Percentiles rank a stretch among this genome's conserved stretches.
phyloP scores from a whole-genome alignment of 2,797 vertebrate species.

The Babyrousa celebensis region DNA sequence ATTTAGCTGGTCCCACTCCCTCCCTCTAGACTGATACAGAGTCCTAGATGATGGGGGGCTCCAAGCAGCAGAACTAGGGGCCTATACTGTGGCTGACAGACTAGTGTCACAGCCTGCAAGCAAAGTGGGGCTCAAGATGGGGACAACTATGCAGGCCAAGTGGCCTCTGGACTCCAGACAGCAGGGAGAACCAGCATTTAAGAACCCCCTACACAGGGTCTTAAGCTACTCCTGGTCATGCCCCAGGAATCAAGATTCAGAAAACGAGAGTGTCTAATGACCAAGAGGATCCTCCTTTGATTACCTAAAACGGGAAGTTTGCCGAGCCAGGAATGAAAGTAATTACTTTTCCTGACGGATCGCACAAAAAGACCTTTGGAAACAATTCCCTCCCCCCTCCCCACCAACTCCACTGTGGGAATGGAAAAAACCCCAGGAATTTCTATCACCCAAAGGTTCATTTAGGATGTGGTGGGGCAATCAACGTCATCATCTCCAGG shows the following conservation, averaged over 20 bases:
- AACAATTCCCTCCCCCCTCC: neutral
- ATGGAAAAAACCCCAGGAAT: neutral
- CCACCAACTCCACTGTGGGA: constrained; percentile 44
- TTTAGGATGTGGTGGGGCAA: neutral
- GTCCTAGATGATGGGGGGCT: neutral
- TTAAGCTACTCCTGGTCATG: neutral
- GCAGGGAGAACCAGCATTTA: neutral
- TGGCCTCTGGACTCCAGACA: neutral
- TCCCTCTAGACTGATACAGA: neutral
- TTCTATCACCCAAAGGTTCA: constrained; percentile 37
- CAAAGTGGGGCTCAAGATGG: neutral
- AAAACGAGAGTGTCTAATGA: neutral
- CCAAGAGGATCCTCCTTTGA: neutral
- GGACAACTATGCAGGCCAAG: neutral
- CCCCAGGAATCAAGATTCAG: neutral
- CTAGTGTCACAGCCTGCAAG: neutral
- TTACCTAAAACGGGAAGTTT: neutral
- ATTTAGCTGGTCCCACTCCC: neutral
- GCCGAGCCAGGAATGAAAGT: constrained; percentile 37
- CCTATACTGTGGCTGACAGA: neutral
- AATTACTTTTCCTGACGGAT: constrained; percentile 38
- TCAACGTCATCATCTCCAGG: constrained; percentile 18
- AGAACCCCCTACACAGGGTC: neutral
- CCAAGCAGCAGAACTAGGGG: neutral
- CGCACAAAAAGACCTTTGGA: neutral